Conservation (phyloP, 2,797 vertebrate genomes). For the Phylloscopus collybita region DNA sequence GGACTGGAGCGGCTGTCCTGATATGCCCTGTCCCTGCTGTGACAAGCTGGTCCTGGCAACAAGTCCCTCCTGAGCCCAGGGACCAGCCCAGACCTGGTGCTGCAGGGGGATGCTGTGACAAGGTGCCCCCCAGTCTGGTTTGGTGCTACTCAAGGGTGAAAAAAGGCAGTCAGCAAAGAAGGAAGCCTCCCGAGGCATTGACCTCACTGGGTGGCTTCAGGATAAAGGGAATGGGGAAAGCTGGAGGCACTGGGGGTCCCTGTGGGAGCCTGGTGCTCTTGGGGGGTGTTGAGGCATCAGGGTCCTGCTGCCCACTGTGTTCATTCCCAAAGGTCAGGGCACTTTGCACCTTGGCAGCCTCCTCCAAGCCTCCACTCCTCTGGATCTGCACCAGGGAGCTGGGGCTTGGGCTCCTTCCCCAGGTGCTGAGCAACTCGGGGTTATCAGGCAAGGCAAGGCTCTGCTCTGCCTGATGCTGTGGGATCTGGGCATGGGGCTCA, state of each 20-base stretch:
- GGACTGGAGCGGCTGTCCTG: not conserved
- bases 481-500: not conserved
- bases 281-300: not conserved
- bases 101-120: not conserved
- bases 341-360: not conserved
- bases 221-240: not conserved
- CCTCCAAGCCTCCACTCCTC: not conserved
- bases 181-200: accelerated
- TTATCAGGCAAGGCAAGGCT: not conserved
- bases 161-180: not conserved
- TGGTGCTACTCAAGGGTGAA: not conserved
- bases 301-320: accelerated
- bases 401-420: not conserved
- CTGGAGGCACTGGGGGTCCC: not conserved
- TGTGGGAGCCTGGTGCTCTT: not conserved
- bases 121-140: not conserved
- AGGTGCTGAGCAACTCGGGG: not conserved
- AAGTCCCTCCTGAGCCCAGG: not conserved
- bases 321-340: not conserved
- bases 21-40: accelerated
- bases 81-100: not conserved
- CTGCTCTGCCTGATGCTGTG: not conserved
- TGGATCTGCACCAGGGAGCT: not conserved
- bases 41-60: accelerated
- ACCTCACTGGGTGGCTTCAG: not conserved